A percentile compares a stretch with the other conserved stretches of the same genome.
These are phyloP conservation scores for Cataglyphis cursor DNA, from an alignment of 2,888 invertebrate species.

Conservation along the genomic window DNA sequence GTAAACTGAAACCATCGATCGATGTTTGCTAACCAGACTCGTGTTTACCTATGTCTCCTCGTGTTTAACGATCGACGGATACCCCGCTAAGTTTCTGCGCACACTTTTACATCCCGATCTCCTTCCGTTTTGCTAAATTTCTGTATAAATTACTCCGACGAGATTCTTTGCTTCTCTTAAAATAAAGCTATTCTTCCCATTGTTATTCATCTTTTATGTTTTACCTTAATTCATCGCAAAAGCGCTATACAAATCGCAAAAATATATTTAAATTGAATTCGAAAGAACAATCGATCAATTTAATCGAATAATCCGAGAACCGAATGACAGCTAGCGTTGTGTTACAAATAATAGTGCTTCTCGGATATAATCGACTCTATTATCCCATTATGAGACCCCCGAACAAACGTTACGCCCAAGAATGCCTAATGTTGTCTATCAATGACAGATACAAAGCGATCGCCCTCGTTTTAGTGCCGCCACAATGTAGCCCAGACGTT, in stretches of 20 bases:
- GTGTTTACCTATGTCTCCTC: conserved; percentile 16
- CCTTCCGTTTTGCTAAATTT: background rate
- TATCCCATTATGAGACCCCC: conserved; percentile 20
- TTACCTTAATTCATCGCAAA: conserved; percentile 15
- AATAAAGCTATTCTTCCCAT: background rate
- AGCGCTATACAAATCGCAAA: background rate
- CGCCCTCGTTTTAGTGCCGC: conserved; percentile 35
- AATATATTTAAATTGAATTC: conserved; percentile 1
- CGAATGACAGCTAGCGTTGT: background rate
- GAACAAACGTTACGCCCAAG: conserved; percentile 29
- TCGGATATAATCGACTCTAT: conserved; percentile 33
- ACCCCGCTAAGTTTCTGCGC: conserved; percentile 25
- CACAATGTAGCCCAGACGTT: conserved; percentile 27
- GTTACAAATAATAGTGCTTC: conserved; percentile 33
- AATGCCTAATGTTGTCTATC: conserved; percentile 38
- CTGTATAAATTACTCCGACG: background rate
- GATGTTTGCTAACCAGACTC: conserved; percentile 52
- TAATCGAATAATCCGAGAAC: conserved; percentile 11
- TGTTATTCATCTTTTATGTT: background rate
- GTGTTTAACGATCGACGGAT: conserved; percentile 44
- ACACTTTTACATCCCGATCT: background rate
- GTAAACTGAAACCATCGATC: conserved; percentile 49
- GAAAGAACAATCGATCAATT: conserved; percentile 30
- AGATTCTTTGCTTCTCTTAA: background rate
- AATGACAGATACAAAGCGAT: conserved; percentile 47